Percentiles rank a stretch among this genome's conserved stretches.
phyloP scores from a whole-genome alignment of 2,113 vertebrate species.

The Mobula birostris region DNA sequence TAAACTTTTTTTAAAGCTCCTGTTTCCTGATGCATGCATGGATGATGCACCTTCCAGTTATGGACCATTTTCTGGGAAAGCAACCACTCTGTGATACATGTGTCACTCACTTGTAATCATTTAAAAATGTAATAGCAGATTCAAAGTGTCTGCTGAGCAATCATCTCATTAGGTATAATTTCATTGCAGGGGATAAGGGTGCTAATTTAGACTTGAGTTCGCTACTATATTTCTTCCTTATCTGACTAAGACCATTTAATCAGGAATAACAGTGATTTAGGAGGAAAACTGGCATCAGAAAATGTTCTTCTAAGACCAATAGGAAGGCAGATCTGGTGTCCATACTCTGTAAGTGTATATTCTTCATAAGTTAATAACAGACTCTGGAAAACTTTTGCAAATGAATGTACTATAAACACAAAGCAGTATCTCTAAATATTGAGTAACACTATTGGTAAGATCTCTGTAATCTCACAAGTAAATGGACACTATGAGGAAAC shows the following conservation, averaged over 20 bases:
- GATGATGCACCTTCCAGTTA: too few species aligned
- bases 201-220: too few species aligned
- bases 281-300: background rate
- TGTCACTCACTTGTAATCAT: background rate
- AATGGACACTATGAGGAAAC: background rate
- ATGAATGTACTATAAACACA: background rate
- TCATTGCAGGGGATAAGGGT: background rate
- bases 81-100: too few species aligned
- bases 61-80: too few species aligned
- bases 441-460: background rate
- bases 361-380: background rate
- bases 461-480: background rate
- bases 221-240: background rate
- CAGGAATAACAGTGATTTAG: background rate
- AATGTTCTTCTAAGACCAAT: background rate
- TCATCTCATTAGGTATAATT: background rate
- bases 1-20: too few species aligned
- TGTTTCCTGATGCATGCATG: too few species aligned
- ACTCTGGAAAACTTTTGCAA: background rate
- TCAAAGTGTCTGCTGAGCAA: background rate
- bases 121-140: background rate
- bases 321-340: background rate
- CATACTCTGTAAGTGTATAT: too few species aligned
- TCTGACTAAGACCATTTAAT: background rate
- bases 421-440: background rate